Base-by-base conservation (phyloP, 2,888 invertebrate genomes). In the Drosophila stalkeri region DNA sequence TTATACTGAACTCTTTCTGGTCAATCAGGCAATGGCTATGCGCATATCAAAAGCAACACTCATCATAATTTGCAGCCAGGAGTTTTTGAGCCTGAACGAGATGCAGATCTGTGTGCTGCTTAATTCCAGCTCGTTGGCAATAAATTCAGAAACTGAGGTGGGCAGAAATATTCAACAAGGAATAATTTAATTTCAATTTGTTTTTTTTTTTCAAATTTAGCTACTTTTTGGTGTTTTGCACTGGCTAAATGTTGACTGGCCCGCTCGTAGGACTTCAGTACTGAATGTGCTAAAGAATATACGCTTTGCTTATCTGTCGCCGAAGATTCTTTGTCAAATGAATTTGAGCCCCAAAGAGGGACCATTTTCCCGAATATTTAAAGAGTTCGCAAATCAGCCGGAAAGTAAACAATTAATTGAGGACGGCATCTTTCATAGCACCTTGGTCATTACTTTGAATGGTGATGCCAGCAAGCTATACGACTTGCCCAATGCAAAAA, bases 101-200 rank as follows among this genome's bases (percentile, higher is more conserved):
- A n/a, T 9, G 3, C 80, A 80, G 44, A 7, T 81, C 1, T 64
- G 68, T 33, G 2, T 1, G 2, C 3, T 81, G 0, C 35, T 74
- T 0, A 9, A 9, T 2, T 77, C 81, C 2, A 71, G 27, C 23
- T 47, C 41, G 2, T 23, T 80, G 55, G 51, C 65, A 4, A 65
- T 78, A 8, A 80, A 80, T 37, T 41, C 70, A 5, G 81, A 80
- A 47, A 61, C 35, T n/a, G 80, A 80, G 81, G 80, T 77, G 23
- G 23, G 51, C 14, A 5, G 5, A 5, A 18, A 11, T 44, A 44
- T 12, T 16, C 3, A 2, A 3, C 8, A 3, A 14, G 2, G 3
- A n/a, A 16, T 23, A 37, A 16, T 6, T 6, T 6, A 5, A 37
- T 37, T 0, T 16, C 6, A 1, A 16, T 4, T 37, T 5, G 2